These are phyloP conservation scores for Rhagoletis zephyria DNA, from an alignment of 1,140 invertebrate species.

Conservation along the genomic window DNA sequence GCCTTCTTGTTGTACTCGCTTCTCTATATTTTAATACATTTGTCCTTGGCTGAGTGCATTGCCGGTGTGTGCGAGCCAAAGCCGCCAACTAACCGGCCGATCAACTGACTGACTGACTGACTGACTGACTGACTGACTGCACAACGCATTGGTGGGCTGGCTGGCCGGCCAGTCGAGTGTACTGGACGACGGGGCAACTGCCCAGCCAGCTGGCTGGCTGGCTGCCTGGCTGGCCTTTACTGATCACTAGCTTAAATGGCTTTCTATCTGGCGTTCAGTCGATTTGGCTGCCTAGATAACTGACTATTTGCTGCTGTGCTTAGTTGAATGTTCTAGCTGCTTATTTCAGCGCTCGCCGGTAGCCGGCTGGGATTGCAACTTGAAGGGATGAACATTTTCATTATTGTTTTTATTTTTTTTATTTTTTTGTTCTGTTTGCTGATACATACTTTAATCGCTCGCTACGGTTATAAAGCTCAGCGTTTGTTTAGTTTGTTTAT, in stretches of 20 bases:
- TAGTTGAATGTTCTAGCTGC: slow-evolving; percentile 39
- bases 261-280: not conserved
- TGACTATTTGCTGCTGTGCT: not conserved
- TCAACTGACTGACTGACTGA: slow-evolving; percentile 13
- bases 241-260: slow-evolving; percentile 10
- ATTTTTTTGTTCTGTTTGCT: not conserved
- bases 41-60: slow-evolving; percentile 73
- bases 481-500: not conserved
- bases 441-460: slow-evolving; percentile 24
- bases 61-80: slow-evolving; percentile 59
- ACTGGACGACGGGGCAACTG: not conserved
- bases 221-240: slow-evolving; percentile 1
- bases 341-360: not conserved
- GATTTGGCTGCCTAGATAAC: not conserved
- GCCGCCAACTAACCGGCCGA: slow-evolving; percentile 25
- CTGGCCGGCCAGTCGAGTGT: not conserved
- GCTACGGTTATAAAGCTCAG: not conserved
- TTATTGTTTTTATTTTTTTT: not conserved
- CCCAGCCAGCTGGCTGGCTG: not conserved
- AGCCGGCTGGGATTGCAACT: slow-evolving; percentile 8
- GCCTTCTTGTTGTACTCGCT: slow-evolving; percentile 17
- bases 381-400: not conserved
- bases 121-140: not conserved
- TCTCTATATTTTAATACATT: slow-evolving; percentile 67
- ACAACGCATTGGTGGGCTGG: not conserved